phyloP scores from a whole-genome alignment of 2,797 vertebrate genomes.

The Eulemur rubriventer region DNA sequence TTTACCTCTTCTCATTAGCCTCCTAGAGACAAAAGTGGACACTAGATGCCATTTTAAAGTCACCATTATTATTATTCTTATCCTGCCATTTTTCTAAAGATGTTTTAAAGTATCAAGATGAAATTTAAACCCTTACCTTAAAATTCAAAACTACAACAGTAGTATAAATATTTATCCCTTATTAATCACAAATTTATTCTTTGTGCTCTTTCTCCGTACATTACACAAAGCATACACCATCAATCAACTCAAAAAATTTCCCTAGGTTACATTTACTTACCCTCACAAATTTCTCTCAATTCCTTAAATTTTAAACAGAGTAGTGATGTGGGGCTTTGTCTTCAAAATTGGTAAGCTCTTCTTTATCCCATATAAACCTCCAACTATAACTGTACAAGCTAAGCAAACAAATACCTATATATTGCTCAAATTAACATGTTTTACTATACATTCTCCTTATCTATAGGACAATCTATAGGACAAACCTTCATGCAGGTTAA shows the following conservation, averaged over 20 bases:
- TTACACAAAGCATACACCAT: background rate
- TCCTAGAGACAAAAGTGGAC: background rate
- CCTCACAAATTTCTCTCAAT: background rate
- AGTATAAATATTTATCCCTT: background rate
- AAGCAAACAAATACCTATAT: background rate
- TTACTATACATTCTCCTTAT: background rate
- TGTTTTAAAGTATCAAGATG: background rate
- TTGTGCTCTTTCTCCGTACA: background rate
- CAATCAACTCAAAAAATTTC: background rate
- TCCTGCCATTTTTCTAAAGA: background rate
- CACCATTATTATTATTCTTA: background rate
- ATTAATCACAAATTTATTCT: background rate
- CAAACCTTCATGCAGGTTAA: background rate
- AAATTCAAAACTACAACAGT: background rate
- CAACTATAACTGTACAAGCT: background rate
- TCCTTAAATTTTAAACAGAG: slow-evolving; percentile 17
- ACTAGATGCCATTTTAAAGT: background rate
- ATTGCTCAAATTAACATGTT: background rate
- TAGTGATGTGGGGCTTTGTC: background rate
- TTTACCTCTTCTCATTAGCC: background rate
- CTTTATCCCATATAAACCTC: background rate
- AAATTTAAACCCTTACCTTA: background rate
- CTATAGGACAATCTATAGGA: background rate
- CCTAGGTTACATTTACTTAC: background rate
- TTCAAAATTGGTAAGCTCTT: slow-evolving; percentile 4